phyloP scores from a whole-genome alignment of 2,797 vertebrate species.

The Crenichthys baileyi region DNA sequence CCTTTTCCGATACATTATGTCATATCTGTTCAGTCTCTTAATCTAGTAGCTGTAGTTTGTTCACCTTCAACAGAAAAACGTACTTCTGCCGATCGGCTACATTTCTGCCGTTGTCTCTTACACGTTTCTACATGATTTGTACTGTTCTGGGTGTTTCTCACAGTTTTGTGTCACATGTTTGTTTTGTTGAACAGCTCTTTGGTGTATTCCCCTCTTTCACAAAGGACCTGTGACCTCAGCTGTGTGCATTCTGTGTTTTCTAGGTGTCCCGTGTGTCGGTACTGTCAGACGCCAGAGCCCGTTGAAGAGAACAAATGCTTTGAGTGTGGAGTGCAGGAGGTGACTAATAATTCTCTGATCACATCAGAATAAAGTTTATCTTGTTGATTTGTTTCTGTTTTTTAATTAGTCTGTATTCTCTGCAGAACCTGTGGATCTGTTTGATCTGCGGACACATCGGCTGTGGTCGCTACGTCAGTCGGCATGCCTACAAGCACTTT shows the following conservation, averaged over 20 bases:
- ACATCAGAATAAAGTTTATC: too few species aligned
- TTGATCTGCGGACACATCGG: conserved; percentile 98
- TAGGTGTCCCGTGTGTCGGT: conserved; percentile 97
- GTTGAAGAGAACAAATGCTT: conserved; percentile 99
- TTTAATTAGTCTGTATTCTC: neutral
- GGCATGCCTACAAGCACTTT: conserved; percentile 97
- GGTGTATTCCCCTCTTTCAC: conserved; percentile 36
- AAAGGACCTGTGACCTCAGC: conserved; percentile 22
- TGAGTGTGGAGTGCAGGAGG: conserved; percentile 98
- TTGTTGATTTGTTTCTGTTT: neutral
- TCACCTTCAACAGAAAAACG: neutral
- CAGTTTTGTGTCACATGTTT: conserved; percentile 24
- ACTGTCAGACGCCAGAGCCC: conserved; percentile 97
- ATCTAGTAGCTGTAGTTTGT: neutral
- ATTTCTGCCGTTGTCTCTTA: neutral
- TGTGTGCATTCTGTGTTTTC: conserved; percentile 29
- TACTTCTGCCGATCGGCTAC: neutral
- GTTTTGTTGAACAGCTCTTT: conserved; percentile 38
- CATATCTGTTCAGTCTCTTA: neutral
- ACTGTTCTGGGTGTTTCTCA: conserved; percentile 51
- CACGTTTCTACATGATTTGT: conserved; percentile 7
- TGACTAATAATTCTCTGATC: conserved; percentile 51
- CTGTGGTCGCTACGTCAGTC: conserved; percentile 95
- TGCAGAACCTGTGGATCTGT: conserved; percentile 97
- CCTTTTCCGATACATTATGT: neutral